Evolutionary conservation across 2,113 vertebrate species (phyloP).

Genomic region (Sclerurus mexicanus): DNA sequence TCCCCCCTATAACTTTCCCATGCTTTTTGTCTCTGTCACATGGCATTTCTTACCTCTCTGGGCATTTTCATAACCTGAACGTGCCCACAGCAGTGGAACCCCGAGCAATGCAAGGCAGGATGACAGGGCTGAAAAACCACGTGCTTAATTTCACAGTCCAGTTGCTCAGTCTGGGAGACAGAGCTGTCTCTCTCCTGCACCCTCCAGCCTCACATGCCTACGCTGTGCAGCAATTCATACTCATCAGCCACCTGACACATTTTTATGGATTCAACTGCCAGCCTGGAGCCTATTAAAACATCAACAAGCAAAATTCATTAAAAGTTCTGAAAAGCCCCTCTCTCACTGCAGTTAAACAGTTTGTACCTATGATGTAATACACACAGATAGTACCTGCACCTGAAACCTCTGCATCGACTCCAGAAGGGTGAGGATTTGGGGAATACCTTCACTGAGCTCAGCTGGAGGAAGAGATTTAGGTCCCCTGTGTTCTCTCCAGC

Average conservation of each 20-base stretch:
- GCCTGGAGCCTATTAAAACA: neutral
- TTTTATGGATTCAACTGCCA: neutral
- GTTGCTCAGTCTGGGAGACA: neutral
- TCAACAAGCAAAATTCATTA: neutral
- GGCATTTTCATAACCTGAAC: neutral
- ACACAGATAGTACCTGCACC: neutral
- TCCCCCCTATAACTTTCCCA: neutral
- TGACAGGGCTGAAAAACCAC: neutral
- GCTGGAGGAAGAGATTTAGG: neutral
- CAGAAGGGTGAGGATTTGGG: neutral
- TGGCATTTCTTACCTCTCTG: neutral
- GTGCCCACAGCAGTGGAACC: neutral
- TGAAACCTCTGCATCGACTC: neutral
- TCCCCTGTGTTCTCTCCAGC: neutral
- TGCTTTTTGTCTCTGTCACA: neutral
- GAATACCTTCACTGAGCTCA: neutral
- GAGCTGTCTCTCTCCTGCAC: neutral
- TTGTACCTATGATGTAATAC: fast-evolving
- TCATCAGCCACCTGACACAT: neutral
- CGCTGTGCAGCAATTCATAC: neutral
- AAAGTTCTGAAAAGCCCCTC: fast-evolving
- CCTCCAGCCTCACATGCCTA: neutral
- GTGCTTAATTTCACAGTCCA: constrained; percentile 39
- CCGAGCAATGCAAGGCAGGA: neutral
- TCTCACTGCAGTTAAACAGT: neutral